Percentiles rank a stretch among this genome's conserved stretches.
Evolutionary conservation across 2,113 vertebrate genomes (phyloP).

Genomic region (Setophaga coronata): DNA sequence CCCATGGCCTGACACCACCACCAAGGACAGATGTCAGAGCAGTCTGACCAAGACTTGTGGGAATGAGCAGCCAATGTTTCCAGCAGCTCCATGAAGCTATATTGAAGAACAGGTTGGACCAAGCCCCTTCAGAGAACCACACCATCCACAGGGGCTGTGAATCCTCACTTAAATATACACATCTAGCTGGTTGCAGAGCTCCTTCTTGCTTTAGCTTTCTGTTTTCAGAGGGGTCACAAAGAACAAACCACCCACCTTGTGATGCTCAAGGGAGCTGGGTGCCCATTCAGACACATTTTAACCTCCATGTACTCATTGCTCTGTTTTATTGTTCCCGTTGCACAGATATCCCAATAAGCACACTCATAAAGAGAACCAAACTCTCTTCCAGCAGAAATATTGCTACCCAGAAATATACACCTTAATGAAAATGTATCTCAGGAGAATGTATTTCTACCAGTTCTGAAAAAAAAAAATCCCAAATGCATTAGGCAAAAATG

Average conservation of each 20-base stretch:
- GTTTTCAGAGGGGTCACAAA: background rate
- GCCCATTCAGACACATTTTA: background rate
- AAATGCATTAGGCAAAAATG: background rate
- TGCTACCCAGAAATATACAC: background rate
- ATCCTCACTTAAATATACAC: background rate
- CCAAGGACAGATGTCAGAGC: background rate
- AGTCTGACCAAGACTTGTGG: background rate
- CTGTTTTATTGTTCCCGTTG: background rate
- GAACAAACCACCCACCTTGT: background rate
- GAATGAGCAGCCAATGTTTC: background rate
- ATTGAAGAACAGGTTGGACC: background rate
- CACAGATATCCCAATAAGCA: background rate
- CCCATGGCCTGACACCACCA: background rate
- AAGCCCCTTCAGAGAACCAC: background rate
- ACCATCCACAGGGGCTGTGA: background rate
- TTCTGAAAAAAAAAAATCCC: constrained; percentile 4
- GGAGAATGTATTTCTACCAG: background rate
- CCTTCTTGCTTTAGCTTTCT: background rate
- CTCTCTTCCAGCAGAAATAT: constrained; percentile 6
- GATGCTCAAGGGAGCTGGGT: background rate
- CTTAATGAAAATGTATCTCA: constrained; percentile 21
- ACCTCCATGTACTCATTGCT: background rate
- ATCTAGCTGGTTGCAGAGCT: background rate
- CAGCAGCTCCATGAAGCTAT: background rate
- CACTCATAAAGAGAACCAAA: background rate